Evolutionary conservation across 2,888 invertebrate species (phyloP).

Genomic region (Cephus nigrinus): DNA sequence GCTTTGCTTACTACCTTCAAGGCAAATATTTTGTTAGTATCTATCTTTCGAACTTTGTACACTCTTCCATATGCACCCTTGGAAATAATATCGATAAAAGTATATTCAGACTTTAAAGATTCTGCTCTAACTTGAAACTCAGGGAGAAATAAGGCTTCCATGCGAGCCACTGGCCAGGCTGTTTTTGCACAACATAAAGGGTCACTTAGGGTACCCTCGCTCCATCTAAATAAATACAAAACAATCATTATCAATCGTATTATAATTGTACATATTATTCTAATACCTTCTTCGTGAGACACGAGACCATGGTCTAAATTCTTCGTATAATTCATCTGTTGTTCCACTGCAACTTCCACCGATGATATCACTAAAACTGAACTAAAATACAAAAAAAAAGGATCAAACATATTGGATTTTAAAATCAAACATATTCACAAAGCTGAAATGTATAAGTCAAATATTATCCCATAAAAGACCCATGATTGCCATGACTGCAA

Average conservation of each 20-base stretch:
- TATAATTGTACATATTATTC: slow-evolving; percentile 8
- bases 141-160: slow-evolving; percentile 87
- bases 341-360: slow-evolving; percentile 45
- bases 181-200: slow-evolving; percentile 75
- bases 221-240: slow-evolving; percentile 70
- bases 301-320: slow-evolving; percentile 72
- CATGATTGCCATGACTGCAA: slow-evolving; percentile 22
- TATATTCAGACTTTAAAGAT: slow-evolving; percentile 65
- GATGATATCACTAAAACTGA: slow-evolving; percentile 52
- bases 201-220: slow-evolving; percentile 73
- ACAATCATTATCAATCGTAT: slow-evolving; percentile 8
- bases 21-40: slow-evolving; percentile 78
- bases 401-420: not conserved
- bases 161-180: slow-evolving; percentile 84
- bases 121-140: slow-evolving; percentile 79
- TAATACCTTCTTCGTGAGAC: slow-evolving; percentile 75
- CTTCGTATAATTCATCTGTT: slow-evolving; percentile 33
- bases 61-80: slow-evolving; percentile 93
- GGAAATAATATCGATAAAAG: slow-evolving; percentile 81
- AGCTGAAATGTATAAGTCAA: not conserved
- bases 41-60: slow-evolving; percentile 79
- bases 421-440: not conserved
- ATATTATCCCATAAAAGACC: not conserved
- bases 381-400: slow-evolving; percentile 39
- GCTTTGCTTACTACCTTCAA: slow-evolving; percentile 87